A percentile compares a stretch with the other conserved stretches of the same genome.
These are phyloP conservation scores for Morone chrysops DNA, from an alignment of 2,113 vertebrate genomes.

Conservation along the genomic window DNA sequence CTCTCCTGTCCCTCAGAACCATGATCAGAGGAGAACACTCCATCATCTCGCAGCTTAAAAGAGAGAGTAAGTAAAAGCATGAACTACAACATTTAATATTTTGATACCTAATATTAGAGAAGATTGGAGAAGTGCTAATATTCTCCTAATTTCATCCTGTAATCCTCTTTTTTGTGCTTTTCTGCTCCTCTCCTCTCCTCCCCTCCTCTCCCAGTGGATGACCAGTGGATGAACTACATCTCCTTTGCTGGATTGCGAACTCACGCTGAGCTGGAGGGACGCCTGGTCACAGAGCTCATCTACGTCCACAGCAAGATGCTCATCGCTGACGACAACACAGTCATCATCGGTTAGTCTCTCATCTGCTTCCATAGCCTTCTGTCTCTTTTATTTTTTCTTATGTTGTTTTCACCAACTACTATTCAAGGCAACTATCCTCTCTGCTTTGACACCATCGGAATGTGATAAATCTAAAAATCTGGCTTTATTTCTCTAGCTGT, in stretches of 20 bases:
- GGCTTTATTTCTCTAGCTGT: conserved; percentile 3
- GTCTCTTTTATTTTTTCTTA: background rate
- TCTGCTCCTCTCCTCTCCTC: background rate
- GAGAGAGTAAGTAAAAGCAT: conserved; percentile 86
- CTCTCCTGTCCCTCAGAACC: conserved; percentile 83
- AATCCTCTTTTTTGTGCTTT: background rate
- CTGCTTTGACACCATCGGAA: conserved; percentile 11
- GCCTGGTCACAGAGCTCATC: conserved; percentile 94
- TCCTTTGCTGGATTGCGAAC: conserved; percentile 96
- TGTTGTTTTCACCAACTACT: conserved; percentile 7
- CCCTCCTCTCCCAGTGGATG: conserved; percentile 86
- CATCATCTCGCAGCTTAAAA: conserved; percentile 92
- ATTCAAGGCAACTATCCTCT: conserved; percentile 7
- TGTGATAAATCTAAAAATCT: conserved; percentile 27
- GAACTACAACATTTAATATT: background rate
- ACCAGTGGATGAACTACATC: conserved; percentile 99
- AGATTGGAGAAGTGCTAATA: background rate
- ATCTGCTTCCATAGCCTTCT: conserved; percentile 9
- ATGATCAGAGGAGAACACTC: conserved; percentile 96
- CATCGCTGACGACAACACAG: conserved; percentile 95
- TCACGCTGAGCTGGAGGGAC: conserved; percentile 92
- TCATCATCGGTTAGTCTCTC: conserved; percentile 93
- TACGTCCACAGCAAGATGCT: conserved; percentile 99
- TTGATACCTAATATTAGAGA: background rate
- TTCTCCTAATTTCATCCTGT: background rate